Conservation (phyloP, 2,113 vertebrate genomes). For the Pangasianodon hypophthalmus region DNA sequence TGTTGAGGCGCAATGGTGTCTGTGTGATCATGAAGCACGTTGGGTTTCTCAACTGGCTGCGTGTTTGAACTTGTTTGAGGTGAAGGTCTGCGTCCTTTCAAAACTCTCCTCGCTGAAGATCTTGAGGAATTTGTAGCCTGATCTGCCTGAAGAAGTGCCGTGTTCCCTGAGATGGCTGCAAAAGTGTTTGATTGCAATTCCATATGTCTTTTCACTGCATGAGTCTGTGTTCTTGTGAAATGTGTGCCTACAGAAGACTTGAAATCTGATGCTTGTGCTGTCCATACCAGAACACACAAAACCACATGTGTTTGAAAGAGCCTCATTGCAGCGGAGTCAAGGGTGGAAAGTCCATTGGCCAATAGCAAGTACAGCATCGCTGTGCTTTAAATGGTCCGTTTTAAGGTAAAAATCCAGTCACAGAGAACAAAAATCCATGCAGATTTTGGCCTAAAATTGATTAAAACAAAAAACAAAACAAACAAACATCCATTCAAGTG, state of each 20-base stretch:
- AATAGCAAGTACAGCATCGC: background rate
- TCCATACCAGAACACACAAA: slow-evolving; percentile 46
- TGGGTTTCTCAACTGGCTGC: slow-evolving; percentile 9
- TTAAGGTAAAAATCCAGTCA: background rate
- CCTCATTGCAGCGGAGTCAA: slow-evolving; percentile 36
- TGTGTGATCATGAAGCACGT: background rate
- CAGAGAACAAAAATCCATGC: background rate
- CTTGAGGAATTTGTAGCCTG: slow-evolving; percentile 15
- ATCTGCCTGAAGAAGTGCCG: slow-evolving; percentile 30
- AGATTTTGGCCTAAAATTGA: background rate
- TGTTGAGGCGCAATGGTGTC: background rate
- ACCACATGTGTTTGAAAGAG: slow-evolving; percentile 37
- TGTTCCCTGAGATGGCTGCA: slow-evolving; percentile 25
- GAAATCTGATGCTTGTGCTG: slow-evolving; percentile 42
- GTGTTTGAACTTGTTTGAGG: background rate
- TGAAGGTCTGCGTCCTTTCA: slow-evolving; percentile 37
- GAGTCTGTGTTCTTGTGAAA: slow-evolving; percentile 23
- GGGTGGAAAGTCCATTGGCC: background rate
- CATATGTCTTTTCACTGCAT: slow-evolving; percentile 8
- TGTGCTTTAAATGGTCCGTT: background rate
- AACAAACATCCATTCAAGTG: background rate
- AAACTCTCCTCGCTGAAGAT: slow-evolving; percentile 14
- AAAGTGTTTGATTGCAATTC: slow-evolving; percentile 30
- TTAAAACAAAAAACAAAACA: background rate
- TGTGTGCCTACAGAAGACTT: slow-evolving; percentile 20